Evolutionary conservation across 1,140 invertebrate species (phyloP), one percentile per base, ranked within the genome.

Genomic region (Pantala flavescens): DNA sequence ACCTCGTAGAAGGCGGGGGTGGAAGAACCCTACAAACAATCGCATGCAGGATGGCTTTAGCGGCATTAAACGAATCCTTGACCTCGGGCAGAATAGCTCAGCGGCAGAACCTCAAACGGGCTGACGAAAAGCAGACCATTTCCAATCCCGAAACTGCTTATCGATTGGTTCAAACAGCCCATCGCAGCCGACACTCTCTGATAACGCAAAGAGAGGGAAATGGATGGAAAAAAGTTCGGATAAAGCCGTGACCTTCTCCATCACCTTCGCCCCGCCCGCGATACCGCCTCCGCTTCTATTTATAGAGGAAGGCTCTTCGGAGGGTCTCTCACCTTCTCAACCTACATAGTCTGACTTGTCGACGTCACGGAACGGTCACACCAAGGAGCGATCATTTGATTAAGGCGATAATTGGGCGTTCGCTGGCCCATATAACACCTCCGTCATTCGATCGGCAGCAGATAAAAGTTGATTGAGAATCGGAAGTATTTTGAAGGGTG

Each of bases 131-230:
- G 28, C 28, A 36, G 28, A 36, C 28, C 9, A 7, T 19, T 63
- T 63, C n/a, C 49, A 63, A 63, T 19, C 49, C 49, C 49, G 49
- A 36, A 12, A 16, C 49, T 16, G 12, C 49, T 16, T 63, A 63
- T 63, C 49, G 49, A 63, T 63, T 63, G 49, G 49, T 3, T 21
- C 49, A 21, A 63, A 63, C 14, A 14, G n/a, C 28, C 49, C 16
- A 63, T 21, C 49, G 49, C 49, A 16, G 5, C 14, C n/a, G 49
- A 63, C 3, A 63, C 49, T 7, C 16, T 49, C 49, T 21, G 49
- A 63, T 63, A 63, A 63, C 49, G 49, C 14, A 63, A 63, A 63
- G 49, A 63, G 49, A 63, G 49, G n/a, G 49, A 63, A 21, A 63
- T 63, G 49, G 49, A 63, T 3, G 28, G 28, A 36, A 36, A 36